Evolutionary conservation across 2,113 vertebrate species (phyloP).

Genomic region (Amphilophus citrinellus): DNA sequence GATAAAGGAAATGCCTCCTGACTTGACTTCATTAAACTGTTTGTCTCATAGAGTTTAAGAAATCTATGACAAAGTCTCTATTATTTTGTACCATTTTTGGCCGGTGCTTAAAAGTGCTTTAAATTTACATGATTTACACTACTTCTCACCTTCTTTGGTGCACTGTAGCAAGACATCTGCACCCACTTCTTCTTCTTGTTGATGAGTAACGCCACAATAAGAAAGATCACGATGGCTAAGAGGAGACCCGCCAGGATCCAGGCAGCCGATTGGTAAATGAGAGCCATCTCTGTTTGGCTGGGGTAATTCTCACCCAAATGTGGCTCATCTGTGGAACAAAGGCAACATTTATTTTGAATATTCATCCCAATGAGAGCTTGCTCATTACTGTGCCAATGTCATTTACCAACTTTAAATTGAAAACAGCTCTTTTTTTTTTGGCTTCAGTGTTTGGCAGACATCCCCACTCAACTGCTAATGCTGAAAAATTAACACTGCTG

Average conservation of each 20-base stretch:
- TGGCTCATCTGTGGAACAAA: constrained; percentile 62
- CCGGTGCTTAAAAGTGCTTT: not conserved
- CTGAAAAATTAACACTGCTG: constrained; percentile 5
- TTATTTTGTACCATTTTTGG: not conserved
- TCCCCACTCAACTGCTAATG: not conserved
- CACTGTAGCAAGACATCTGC: constrained; percentile 86
- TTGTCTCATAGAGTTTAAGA: not conserved
- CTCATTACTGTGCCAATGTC: not conserved
- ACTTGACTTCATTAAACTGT: not conserved
- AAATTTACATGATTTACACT: not conserved
- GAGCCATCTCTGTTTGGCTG: constrained; percentile 77
- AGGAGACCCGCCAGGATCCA: constrained; percentile 86
- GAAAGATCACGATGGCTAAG: constrained; percentile 82
- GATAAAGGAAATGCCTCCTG: constrained; percentile 15
- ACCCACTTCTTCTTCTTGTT: constrained; percentile 86
- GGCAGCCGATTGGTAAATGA: constrained; percentile 85
- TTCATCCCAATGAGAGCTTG: not conserved
- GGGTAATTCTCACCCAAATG: constrained; percentile 63
- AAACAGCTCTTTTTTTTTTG: constrained; percentile 21
- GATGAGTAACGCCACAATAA: constrained; percentile 78
- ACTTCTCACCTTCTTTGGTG: constrained; percentile 83
- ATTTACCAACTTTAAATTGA: constrained; percentile 34
- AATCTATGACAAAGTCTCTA: not conserved
- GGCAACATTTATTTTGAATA: not conserved
- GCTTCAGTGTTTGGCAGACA: not conserved